These are phyloP conservation scores for Paramormyrops kingsleyae DNA, from an alignment of 2,113 vertebrate genomes.

Conservation along the genomic window DNA sequence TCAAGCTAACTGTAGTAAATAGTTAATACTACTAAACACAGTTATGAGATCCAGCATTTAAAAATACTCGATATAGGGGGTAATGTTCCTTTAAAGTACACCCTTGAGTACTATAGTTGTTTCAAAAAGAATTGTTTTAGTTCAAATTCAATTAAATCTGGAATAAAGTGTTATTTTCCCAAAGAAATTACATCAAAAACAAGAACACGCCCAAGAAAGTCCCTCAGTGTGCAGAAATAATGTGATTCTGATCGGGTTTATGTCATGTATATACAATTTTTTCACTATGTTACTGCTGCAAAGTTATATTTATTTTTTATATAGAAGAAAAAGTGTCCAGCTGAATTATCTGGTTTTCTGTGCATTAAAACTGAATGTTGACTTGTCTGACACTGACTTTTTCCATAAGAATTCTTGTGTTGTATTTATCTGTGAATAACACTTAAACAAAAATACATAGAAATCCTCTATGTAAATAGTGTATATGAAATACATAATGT, in stretches of 20 bases:
- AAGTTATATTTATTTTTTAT: conserved; percentile 13
- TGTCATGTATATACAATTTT: neutral
- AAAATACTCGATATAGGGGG: neutral
- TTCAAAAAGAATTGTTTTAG: neutral
- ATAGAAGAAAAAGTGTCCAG: neutral
- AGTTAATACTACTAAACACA: neutral
- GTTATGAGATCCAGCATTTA: neutral
- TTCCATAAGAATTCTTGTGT: neutral
- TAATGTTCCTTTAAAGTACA: neutral
- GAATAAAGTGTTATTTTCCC: neutral
- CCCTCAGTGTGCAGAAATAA: neutral
- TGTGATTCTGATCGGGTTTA: neutral
- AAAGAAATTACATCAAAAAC: neutral
- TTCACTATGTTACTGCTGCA: neutral
- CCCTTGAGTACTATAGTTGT: neutral
- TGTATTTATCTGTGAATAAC: neutral
- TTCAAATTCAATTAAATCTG: neutral
- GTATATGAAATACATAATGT: neutral
- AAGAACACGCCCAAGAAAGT: neutral
- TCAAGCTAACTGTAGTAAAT: neutral
- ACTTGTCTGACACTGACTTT: neutral
- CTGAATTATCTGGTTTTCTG: neutral
- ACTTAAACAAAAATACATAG: neutral
- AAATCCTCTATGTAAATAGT: neutral
- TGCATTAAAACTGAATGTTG: neutral